These are phyloP conservation scores for Vanessa atalanta DNA, from an alignment of 1,140 invertebrate genomes.

Conservation along the genomic window DNA sequence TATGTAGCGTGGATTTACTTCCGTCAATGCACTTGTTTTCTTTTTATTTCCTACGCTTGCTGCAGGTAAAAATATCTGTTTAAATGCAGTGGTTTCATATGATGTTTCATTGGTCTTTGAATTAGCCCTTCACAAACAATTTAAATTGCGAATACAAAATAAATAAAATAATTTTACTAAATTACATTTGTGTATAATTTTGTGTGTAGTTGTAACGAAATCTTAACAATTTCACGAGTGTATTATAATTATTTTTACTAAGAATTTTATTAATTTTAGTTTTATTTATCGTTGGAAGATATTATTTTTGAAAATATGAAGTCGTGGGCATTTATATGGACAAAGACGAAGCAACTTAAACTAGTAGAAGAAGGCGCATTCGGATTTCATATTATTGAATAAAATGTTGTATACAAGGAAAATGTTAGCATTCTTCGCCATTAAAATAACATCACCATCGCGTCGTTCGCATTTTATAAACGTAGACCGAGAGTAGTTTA, in stretches of 20 bases:
- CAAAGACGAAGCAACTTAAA: no score
- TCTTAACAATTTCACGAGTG: no score
- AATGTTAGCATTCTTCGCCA: not conserved
- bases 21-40: not conserved
- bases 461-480: constrained; percentile 13
- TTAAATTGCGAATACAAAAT: no score
- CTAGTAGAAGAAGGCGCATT: not conserved
- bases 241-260: no score
- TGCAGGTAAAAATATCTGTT: not conserved
- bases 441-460: constrained; percentile 16
- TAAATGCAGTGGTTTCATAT: not conserved
- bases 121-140: not conserved
- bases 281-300: no score
- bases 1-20: constrained; percentile 6
- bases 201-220: no score
- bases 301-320: no score
- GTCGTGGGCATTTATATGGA: no score
- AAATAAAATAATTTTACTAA: no score
- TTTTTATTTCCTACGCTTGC: not conserved
- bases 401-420: constrained; percentile 14
- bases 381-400: not conserved
- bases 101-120: not conserved
- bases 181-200: no score
- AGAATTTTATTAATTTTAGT: no score
- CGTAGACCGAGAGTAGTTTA: constrained; percentile 2